These are phyloP conservation scores for Orgyia antiqua DNA, from an alignment of 2,888 invertebrate species.

Conservation along the genomic window DNA sequence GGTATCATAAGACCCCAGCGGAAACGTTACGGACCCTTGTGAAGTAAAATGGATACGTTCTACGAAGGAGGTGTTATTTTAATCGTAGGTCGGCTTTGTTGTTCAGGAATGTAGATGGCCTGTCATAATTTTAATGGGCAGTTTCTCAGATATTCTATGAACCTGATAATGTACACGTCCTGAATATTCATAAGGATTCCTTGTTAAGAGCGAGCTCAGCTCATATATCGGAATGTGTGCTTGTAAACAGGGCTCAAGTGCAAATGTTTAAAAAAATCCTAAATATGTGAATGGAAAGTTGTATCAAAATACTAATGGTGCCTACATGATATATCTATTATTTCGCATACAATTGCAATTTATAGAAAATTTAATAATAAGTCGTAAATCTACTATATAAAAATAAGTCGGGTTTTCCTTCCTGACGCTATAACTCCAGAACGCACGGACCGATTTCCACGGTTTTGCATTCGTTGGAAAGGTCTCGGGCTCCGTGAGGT, in stretches of 20 bases:
- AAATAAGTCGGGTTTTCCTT: too few relatives aligned
- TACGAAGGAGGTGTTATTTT: constrained; percentile 76
- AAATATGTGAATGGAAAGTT: not conserved
- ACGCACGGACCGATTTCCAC: too few relatives aligned
- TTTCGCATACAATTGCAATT: not conserved
- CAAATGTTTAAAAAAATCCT: too few relatives aligned
- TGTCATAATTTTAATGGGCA: constrained; percentile 75
- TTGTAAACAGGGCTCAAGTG: too few relatives aligned
- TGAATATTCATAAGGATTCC: constrained; percentile 55
- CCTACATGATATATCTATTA: not conserved
- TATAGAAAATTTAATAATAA: too few relatives aligned
- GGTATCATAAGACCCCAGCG: constrained; percentile 73
- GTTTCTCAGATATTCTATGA: constrained; percentile 59
- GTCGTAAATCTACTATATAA: too few relatives aligned
- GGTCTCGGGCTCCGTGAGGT: too few relatives aligned
- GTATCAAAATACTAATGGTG: not conserved
- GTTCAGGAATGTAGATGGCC: constrained; percentile 74
- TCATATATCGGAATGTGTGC: constrained; percentile 19
- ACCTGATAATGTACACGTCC: constrained; percentile 51
- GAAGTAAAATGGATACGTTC: constrained; percentile 74
- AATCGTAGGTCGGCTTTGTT: constrained; percentile 74
- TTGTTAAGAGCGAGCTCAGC: constrained; percentile 15
- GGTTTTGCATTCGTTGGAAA: too few relatives aligned
- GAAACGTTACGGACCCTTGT: constrained; percentile 75
- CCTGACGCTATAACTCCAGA: too few relatives aligned